Base-by-base conservation (phyloP, 2,113 vertebrate genomes). In the Brachionichthys hirsutus region DNA sequence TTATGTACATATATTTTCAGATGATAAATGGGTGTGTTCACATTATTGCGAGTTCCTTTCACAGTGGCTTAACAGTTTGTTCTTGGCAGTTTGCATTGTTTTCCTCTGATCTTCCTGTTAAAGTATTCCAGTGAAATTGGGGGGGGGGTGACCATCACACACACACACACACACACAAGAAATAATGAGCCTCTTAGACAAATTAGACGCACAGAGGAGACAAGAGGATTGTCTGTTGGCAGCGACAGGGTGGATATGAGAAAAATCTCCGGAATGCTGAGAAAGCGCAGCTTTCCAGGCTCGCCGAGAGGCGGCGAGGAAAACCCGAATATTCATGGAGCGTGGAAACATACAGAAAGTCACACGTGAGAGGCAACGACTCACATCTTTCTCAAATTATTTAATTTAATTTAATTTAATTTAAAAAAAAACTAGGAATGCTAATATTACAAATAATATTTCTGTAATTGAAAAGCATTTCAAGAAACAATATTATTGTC, bases 181-280 rank as follows among this genome's bases (percentile, higher is more conserved):
- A 56, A 66, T 10, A 66, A 56, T 40, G 56, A 78, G 78, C 40
- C 62, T 62, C 46, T 61, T 62, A 65, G 67, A 73, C 55, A n/a
- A 56, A 61, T 58, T 67, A 17, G 75, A 83, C 59, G 51, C 52
- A 62, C 68, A 70, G 12, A 45, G 65, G 63, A 87, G 73, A 84
- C n/a, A 85, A 81, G 65, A 62, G 70, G 73, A 80, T 73, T 50
- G 68, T 77, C 68, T 86, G 81, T 75, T 82, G 78, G 73, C 81
- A 86, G 80, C 41, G 55, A 79, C 63, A 35, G 78, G 70, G 80
- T 81, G 80, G 78, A 76, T 60, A 72, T 57, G 60, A 63, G 73
- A 90, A 90, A 84, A 87, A 91, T 89, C 73, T 74, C 70, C 83
- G 86, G 90, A 92, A 92, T 91, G 86, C 79, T 77, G 70, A 82